Evolutionary conservation across 2,113 vertebrate species (phyloP), one percentile per base, ranked within the genome.

Genomic region (Callorhinus ursinus): DNA sequence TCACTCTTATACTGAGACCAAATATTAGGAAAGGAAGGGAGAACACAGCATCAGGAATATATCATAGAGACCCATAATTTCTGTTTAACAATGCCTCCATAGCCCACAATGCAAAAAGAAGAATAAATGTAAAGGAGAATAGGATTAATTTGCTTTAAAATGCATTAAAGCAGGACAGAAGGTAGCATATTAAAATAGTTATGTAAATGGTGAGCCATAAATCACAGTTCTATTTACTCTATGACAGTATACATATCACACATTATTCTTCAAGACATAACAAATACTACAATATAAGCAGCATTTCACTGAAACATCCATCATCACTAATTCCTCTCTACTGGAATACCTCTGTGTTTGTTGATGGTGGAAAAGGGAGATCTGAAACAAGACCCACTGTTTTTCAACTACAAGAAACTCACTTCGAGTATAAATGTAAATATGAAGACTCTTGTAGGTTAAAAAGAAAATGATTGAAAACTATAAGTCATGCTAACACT

Each of bases 81-180:
- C 4, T 21, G 1, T 74, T 46, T 63, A 90, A 31, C 51, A 76
- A 6, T 79, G 28, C 2, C 10, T 76, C 49, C 55, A 42, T 10
- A n/a, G 51, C 7, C 86, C 15, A 19, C 67, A 61, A 19, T 83
- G 51, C 36, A 69, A 83, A 92, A 80, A 80, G 7, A 22, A 72
- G 61, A 72, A 82, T 4, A 81, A 79, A 85, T 92, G 13, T 63
- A 85, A 85, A 91, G 22, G 42, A 71, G n/a, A 81, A 94, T 33
- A 59, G 18, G 55, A 93, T 95, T 63, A 65, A 57, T 88, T 92
- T 92, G 18, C 65, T 85, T 76, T 81, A 39, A 53, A 92, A 76
- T 61, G 31, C 92, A 33, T 87, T 85, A 63, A 21, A 55, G 11
- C 12, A 69, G 55, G 18, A 33, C 49, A 85, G 39, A 85, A 92